These are phyloP conservation scores for Picus viridis DNA, from an alignment of 2,797 vertebrate genomes.

Conservation along the genomic window DNA sequence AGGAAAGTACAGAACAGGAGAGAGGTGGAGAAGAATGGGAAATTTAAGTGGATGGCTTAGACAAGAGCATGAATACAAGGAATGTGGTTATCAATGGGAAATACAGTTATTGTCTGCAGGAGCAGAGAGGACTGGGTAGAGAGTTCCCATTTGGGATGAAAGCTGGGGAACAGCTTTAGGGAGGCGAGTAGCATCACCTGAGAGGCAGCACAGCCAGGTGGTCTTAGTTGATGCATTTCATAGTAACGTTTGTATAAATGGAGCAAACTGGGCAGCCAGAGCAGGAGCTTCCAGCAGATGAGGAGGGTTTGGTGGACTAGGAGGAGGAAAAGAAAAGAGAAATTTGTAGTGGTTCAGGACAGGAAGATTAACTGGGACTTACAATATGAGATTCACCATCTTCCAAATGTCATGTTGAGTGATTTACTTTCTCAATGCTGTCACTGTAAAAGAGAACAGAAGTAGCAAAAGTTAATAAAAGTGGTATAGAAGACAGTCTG, in stretches of 20 bases:
- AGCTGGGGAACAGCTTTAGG: not conserved
- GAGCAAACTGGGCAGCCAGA: not conserved
- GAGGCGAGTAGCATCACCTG: accelerated
- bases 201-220: not conserved
- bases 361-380: not conserved
- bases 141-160: not conserved
- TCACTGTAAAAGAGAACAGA: not conserved
- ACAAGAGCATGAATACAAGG: not conserved
- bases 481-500: not conserved
- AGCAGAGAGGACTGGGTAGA: not conserved
- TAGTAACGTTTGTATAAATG: not conserved
- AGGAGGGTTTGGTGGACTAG: not conserved
- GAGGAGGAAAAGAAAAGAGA: not conserved
- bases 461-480: not conserved
- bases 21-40: not conserved
- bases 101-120: not conserved
- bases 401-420: not conserved
- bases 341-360: not conserved
- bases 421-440: not conserved
- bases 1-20: not conserved
- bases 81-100: not conserved
- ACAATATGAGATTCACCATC: accelerated
- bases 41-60: not conserved
- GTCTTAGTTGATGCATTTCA: not conserved
- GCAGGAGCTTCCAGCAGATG: not conserved